Evolutionary conservation across 2,113 vertebrate genomes (phyloP), one percentile per base, ranked within the genome.

Genomic region (Aptenodytes patagonicus): DNA sequence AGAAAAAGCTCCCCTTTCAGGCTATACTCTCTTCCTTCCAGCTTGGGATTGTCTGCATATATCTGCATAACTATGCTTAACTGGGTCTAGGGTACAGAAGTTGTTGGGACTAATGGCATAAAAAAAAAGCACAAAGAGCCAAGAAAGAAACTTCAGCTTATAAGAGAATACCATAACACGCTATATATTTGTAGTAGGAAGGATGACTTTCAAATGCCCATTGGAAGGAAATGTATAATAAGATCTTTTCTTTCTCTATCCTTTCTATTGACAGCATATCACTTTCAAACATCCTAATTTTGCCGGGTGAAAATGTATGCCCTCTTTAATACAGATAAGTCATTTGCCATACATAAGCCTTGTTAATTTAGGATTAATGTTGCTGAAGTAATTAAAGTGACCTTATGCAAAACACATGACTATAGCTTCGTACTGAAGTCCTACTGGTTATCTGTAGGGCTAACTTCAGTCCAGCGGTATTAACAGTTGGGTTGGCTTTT

Each of bases 321-420:
- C 68, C 89, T 94, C 81, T 84, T 72, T 83, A 88, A 87, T 60
- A 85, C 49, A 87, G 91, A 95, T 58, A 91, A 95, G 62, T 83
- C 70, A 91, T 64, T 90, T 88, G 40, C 81, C 54, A 55, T 47
- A 85, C 55, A 91, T 80, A 95, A 90, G 93, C 71, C 89, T 86
- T 91, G 87, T 72, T 97, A 91, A 97, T 96, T 97, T 91, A 94
- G 89, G 94, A 97, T 97, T 97, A 95, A 93, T 66, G 46, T 80
- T 95, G 84, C 84, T 88, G 78, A 80, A 95, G 93, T 95, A 90
- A 97, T 97, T 97, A 80, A 97, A 95, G 68, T 95, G 95, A 97
- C 93, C 91, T 95, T 36, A 85, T 71, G 71, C 89, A 83, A 90
- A 95, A 88, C 82, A 83, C 57, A 57, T 18, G 84, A 47, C 34